Conservation (phyloP, 1,140 invertebrate species). For the Atta texana region DNA sequence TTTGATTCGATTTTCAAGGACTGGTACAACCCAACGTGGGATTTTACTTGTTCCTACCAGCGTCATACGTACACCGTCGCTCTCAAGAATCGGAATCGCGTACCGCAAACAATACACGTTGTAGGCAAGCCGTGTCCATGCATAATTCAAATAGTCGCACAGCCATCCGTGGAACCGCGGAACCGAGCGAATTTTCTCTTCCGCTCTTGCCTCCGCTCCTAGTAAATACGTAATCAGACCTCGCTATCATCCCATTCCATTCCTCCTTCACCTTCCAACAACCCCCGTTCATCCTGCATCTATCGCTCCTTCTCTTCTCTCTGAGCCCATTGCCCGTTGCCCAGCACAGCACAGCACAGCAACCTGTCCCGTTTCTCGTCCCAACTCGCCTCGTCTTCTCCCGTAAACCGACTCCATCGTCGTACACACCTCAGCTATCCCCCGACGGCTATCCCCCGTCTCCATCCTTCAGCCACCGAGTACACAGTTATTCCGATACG, state of each 20-base stretch:
- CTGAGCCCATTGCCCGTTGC: constrained; percentile 44
- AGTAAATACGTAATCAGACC: constrained; percentile 86
- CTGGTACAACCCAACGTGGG: constrained; percentile 58
- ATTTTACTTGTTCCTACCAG: constrained; percentile 60
- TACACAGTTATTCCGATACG: constrained; percentile 75
- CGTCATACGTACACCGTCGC: constrained; percentile 73
- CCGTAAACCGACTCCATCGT: constrained; percentile 58
- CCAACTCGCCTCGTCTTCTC: constrained; percentile 54
- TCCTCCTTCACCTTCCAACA: background rate
- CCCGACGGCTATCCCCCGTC: constrained; percentile 48
- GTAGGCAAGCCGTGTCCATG: constrained; percentile 86
- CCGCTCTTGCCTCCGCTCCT: constrained; percentile 83
- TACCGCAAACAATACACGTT: constrained; percentile 86
- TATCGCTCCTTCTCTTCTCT: constrained; percentile 51
- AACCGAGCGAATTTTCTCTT: constrained; percentile 85
- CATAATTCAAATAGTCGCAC: constrained; percentile 86
- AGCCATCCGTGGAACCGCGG: constrained; percentile 80
- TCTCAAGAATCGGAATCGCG: constrained; percentile 84
- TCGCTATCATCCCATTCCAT: constrained; percentile 78
- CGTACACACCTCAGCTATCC: constrained; percentile 66
- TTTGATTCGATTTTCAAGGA: constrained; percentile 41
- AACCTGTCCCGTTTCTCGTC: constrained; percentile 64
- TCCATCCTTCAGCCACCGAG: background rate
- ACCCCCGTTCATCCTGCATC: constrained; percentile 48
- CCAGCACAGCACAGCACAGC: constrained; percentile 18